Base-by-base conservation (phyloP, 2,797 vertebrate genomes). In the Chloroceryle inda region DNA sequence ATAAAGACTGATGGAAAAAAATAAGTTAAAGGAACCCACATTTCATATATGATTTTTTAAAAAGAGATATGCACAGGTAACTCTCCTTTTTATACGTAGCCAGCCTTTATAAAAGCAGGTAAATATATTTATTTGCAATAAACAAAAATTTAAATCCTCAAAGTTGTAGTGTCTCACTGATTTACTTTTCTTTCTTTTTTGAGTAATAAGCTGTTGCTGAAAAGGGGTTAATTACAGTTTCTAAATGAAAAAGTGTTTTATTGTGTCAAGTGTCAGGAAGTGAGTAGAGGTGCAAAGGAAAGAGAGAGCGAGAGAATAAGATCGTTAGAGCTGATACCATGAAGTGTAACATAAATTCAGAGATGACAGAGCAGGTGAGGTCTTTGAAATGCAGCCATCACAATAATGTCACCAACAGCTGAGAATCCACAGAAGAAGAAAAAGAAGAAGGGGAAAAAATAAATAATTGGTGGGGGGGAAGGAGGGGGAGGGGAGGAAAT, bases 231-330 rank as follows among this genome's bases (percentile, higher is more conserved):
- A 97, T 96, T 88, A 93, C 40, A 90, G 97, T 98, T 98, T 98
- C 98, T 97, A 97, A 97, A 98, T 96, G 97, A 98, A 97, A 97
- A 97, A 95, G 72, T 82, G 91, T 96, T 98, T 97, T 97, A 97
- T 98, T 98, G 96, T 97, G 94, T 97, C 93, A 97, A 97, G 94
- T 91, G 97, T 98, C 98, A 98, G 98, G 98, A 98, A 98, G 97
- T 98, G 97, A 98, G 96, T 92, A 96, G 96, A 98, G 91, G 96
- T 97, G 97, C 94, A 97, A 97, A 97, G 95, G 94, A 97, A 98
- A 97, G 89, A 97, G 91, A 94, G 84, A 97, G 79, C 50, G 44
- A 96, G 94, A 98, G 89, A 97, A 95, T 91, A 94, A 97, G 97
- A 98, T 98, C 93, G 84, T 96, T 95, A 97, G 83, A 95, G 81